phyloP scores from a whole-genome alignment of 2,888 invertebrate species.

The Pinctada fucata region DNA sequence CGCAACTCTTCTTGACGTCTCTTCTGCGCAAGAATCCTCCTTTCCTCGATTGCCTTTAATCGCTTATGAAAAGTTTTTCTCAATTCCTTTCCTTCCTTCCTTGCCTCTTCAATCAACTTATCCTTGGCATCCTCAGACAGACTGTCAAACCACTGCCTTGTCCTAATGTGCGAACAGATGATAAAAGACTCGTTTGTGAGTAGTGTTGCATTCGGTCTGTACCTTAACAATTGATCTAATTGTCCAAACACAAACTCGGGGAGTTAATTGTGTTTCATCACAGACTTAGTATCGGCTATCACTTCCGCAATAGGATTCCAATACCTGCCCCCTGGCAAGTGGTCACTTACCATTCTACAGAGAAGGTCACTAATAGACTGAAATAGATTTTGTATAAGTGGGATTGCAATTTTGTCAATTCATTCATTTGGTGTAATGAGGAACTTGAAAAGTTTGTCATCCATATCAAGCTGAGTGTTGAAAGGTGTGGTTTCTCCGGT shows the following conservation, averaged over 20 bases:
- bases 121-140: slow-evolving; percentile 30
- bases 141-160: slow-evolving; percentile 32
- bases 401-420: slow-evolving; percentile 10
- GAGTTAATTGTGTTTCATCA: slow-evolving; percentile 43
- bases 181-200: slow-evolving; percentile 41
- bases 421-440: slow-evolving; percentile 2
- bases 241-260: slow-evolving; percentile 47
- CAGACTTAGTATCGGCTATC: slow-evolving; percentile 30
- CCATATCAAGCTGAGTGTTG: slow-evolving; percentile 1
- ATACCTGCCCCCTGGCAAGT: slow-evolving; percentile 43
- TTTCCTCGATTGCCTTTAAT: slow-evolving; percentile 38
- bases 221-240: slow-evolving; percentile 37
- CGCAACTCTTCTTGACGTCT: slow-evolving; percentile 5
- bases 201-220: slow-evolving; percentile 41
- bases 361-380: slow-evolving; percentile 30
- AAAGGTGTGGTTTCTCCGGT: slow-evolving; percentile 22
- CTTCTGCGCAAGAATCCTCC: slow-evolving; percentile 28
- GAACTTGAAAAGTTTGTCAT: slow-evolving; percentile 1
- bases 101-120: slow-evolving; percentile 29
- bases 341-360: slow-evolving; percentile 38
- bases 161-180: slow-evolving; percentile 43
- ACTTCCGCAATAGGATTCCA: slow-evolving; percentile 22
- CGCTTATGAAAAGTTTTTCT: slow-evolving; percentile 34
- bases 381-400: slow-evolving; percentile 25
- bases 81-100: slow-evolving; percentile 36